Percentiles rank a stretch among this genome's conserved stretches.
phyloP scores from a whole-genome alignment of 2,113 vertebrate species.

The Ammospiza nelsoni region DNA sequence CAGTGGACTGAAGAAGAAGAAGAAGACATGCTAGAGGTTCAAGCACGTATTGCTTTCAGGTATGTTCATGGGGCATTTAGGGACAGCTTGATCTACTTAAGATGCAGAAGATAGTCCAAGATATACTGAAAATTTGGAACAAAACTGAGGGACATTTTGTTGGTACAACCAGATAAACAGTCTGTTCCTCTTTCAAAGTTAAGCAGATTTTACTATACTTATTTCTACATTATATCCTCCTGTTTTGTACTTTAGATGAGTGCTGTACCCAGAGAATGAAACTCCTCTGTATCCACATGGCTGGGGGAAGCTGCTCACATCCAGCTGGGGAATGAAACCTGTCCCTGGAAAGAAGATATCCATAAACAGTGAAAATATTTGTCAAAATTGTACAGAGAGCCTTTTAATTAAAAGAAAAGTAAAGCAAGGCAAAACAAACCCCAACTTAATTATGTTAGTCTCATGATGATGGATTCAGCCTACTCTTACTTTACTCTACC shows the following conservation, averaged over 20 bases:
- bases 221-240: background rate
- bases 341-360: background rate
- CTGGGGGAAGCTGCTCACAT: background rate
- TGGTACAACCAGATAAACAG: background rate
- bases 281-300: rapidly evolving
- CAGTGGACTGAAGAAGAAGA: background rate
- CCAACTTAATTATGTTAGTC: background rate
- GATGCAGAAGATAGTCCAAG: background rate
- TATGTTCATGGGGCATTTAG: background rate
- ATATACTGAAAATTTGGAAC: background rate
- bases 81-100: background rate
- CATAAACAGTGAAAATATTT: background rate
- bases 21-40: background rate
- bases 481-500: background rate
- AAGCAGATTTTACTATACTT: background rate
- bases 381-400: background rate
- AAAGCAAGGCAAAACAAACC: background rate
- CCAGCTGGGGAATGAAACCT: background rate
- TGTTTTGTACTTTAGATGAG: background rate
- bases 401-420: background rate
- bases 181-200: background rate
- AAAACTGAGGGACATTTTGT: background rate
- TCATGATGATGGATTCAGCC: background rate
- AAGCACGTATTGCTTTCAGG: background rate
- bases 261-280: background rate